Evolutionary conservation across 2,888 invertebrate genomes (phyloP), one percentile per base, ranked within the genome.

Genomic region (Busseola fusca): DNA sequence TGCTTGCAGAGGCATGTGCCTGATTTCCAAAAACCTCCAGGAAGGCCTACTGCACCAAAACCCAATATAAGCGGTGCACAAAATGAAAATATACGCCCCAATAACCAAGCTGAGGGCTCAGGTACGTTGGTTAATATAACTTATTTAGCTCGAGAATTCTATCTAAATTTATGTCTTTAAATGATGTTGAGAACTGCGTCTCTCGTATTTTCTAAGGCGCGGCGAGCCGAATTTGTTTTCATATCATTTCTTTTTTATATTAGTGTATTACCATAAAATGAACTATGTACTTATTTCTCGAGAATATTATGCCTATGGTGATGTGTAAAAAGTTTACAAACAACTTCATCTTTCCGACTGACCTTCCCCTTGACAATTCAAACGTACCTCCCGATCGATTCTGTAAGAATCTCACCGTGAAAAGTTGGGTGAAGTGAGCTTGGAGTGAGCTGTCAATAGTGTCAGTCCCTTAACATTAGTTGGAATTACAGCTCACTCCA

Each of bases 1-100:
- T 88, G 92, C 0, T 87, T 92, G 10, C 88, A 87, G 86, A 92
- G 92, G 64, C 90, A 92, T 1, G 37, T 37, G 88, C 88, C 6
- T 86, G 85, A 86, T 82, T 74, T 84, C 3, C 1, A 6, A 7
- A 40, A n/a, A 9, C 16, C 70, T 18, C 37, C n/a, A 0, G 18
- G n/a, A 83, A 85, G 85, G 10, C 88, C 69, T 87, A 18, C 30
- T 12, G 37, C 77, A 74, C 30, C 25, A 18, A 74, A 90, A 72
- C 89, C 37, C 91, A 91, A 84, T 76, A 71, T 64, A 74, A 78
- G 40, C 14, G 6, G 18, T 40, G 2, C 52, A 21, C 86, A 70
- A 63, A 45, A 62, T 30, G 62, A 63, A 14, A 78, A 74, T 68
- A 69, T 71, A 52, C 66, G 76, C 56, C 37, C 70, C 48, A 27